Conservation (phyloP, 2,888 invertebrate genomes). For the Ichneumoninae sp. region DNA sequence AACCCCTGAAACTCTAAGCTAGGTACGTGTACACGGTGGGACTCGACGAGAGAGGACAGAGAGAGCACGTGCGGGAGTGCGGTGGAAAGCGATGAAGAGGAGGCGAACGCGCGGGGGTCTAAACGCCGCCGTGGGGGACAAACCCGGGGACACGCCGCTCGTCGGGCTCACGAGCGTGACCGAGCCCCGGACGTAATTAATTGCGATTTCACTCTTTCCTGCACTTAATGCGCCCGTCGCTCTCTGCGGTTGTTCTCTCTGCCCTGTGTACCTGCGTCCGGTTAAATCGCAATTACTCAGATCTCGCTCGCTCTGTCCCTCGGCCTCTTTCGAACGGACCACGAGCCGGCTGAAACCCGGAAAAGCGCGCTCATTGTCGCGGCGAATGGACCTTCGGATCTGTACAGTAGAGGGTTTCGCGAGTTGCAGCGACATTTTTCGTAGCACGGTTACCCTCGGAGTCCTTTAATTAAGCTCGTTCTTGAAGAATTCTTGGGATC, state of each 20-base stretch:
- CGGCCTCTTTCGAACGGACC: slow-evolving; percentile 20
- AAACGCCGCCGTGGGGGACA: slow-evolving; percentile 24
- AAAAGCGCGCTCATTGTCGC: slow-evolving; percentile 43
- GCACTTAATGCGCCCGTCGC: slow-evolving; percentile 78
- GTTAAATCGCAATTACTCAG: slow-evolving; percentile 80
- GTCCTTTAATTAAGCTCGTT: background rate
- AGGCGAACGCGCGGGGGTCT: slow-evolving; percentile 4
- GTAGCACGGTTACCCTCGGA: background rate
- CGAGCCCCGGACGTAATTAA: slow-evolving; percentile 78
- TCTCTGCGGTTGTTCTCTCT: slow-evolving; percentile 74
- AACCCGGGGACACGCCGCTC: slow-evolving; percentile 32
- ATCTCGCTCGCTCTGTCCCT: slow-evolving; percentile 27
- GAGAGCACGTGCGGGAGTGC: slow-evolving; percentile 9
- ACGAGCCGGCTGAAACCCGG: slow-evolving; percentile 42
- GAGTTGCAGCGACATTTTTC: background rate
- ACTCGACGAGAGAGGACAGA: slow-evolving; percentile 2
- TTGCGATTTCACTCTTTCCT: slow-evolving; percentile 82
- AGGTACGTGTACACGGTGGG: background rate
- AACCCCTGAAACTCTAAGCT: slow-evolving; percentile 2
- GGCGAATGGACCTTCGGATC: slow-evolving; percentile 9
- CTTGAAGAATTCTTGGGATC: background rate
- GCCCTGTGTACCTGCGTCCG: slow-evolving; percentile 71
- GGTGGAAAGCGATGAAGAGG: slow-evolving; percentile 20
- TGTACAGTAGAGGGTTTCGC: background rate
- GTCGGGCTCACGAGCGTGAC: slow-evolving; percentile 25